Base-by-base conservation (phyloP, 2,888 invertebrate genomes). In the Heliconius hortense region DNA sequence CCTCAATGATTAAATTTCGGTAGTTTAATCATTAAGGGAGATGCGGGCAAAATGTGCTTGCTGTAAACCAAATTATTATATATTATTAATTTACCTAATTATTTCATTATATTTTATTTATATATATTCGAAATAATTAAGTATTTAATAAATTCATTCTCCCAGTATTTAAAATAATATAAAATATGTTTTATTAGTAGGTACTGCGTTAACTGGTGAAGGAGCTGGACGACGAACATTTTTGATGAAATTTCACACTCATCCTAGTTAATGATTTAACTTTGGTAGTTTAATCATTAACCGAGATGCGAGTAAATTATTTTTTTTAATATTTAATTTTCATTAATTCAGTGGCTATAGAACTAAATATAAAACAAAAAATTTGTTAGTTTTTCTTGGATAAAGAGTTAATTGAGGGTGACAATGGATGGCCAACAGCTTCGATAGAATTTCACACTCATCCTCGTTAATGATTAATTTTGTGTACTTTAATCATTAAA, bases 11-110 rank as follows among this genome's bases (percentile, higher is more conserved):
- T 66, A 43, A 66, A 2, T n/a, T 66, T 43, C 1, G 64, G 39
- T 66, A 66, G 24, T 66, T 66, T 66, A 66, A 66, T 15, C 24
- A 66, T 64, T 39, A 64, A 39, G 21, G 3, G 11, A 64, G 64
- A 64, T 11, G 64, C 64, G 39, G 24, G 39, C n/a, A 39, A 64
- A 64, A 60, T 21, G 8, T 21, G 8, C 28, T 31, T 28, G 63
- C 31, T 59, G 56, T 43, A 15, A 43, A 43, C 4, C 15, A 43
- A 43, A 43, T 15, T 43, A 43, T 15, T 11, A 43, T 43, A 15
- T 43, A 43, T 43, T 4, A 43, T 15, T 15, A 15, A 43, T 43
- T 43, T 43, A 13, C 43, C 15, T 43, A 43, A 43, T 4, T 15
- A 43, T 43, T 15, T 43, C 13, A 15, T 43, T 43, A 4, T 15